These are phyloP conservation scores for Triplophysa dalaica DNA, from an alignment of 2,113 vertebrate genomes.

Conservation along the genomic window DNA sequence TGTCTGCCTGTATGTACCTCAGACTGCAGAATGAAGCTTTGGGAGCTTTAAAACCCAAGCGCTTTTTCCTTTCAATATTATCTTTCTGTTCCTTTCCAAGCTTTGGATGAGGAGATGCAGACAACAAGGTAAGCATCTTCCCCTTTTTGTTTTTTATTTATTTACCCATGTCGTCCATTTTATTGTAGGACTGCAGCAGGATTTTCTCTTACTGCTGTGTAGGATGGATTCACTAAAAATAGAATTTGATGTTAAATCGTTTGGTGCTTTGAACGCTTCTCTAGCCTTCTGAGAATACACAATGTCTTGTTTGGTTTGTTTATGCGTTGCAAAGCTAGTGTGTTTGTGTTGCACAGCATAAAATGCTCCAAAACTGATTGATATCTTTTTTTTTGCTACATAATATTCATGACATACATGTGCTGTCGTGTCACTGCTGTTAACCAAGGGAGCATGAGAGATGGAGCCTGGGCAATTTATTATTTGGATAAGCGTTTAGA, in stretches of 20 bases:
- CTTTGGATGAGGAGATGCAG: slow-evolving; percentile 66
- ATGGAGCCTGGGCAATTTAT: background rate
- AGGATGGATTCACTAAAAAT: background rate
- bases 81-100: slow-evolving; percentile 64
- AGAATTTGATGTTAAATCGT: background rate
- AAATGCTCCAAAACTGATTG: background rate
- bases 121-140: slow-evolving; percentile 69
- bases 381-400: too few species aligned
- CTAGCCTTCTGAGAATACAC: background rate
- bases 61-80: slow-evolving; percentile 54
- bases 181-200: slow-evolving; percentile 5
- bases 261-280: background rate
- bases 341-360: background rate
- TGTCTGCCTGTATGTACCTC: slow-evolving; percentile 24
- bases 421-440: background rate
- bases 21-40: slow-evolving; percentile 43
- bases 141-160: slow-evolving; percentile 8
- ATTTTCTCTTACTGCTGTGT: background rate
- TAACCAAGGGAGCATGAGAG: background rate
- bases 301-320: background rate
- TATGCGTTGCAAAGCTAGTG: background rate
- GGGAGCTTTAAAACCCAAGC: slow-evolving; percentile 19
- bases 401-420: background rate
- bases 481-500: slow-evolving; percentile 2
- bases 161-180: slow-evolving; percentile 25